A percentile compares a stretch with the other conserved stretches of the same genome.
phyloP scores from a whole-genome alignment of 2,797 vertebrate species.

The Falco novaeseelandiae region DNA sequence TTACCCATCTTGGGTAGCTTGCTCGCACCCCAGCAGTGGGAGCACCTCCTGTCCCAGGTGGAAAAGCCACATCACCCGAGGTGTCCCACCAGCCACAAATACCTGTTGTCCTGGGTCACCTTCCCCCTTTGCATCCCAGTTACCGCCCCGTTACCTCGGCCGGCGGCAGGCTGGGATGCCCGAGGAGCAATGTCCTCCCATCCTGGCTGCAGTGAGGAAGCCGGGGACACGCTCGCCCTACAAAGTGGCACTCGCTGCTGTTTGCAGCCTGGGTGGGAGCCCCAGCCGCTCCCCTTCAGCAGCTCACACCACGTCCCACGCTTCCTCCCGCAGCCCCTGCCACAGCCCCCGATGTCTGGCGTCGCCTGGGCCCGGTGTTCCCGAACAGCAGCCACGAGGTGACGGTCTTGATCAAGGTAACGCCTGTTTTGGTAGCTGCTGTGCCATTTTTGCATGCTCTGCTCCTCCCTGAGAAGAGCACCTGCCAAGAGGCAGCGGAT shows the following conservation, averaged over 20 bases:
- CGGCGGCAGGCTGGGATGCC: accelerated
- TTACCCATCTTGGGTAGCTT: accelerated
- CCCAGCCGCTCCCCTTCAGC: background rate
- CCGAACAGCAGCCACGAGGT: constrained; percentile 55
- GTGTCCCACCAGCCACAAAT: background rate
- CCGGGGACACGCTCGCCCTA: accelerated
- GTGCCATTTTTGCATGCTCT: accelerated
- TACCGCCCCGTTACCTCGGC: accelerated
- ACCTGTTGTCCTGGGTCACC: accelerated
- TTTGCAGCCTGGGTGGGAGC: background rate
- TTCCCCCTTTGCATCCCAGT: accelerated
- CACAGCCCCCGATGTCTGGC: constrained; percentile 79
- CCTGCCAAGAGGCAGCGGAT: background rate
- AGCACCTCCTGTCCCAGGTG: background rate
- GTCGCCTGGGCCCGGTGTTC: constrained; percentile 46
- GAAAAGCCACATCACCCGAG: accelerated
- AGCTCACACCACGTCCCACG: accelerated
- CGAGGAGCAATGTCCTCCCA: accelerated
- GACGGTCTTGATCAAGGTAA: constrained; percentile 86
- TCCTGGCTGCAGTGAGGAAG: accelerated
- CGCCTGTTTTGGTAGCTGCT: accelerated
- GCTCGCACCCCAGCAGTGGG: background rate
- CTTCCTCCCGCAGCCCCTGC: constrained; percentile 74
- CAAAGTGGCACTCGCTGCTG: accelerated
- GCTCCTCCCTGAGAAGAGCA: background rate